Base-by-base conservation (phyloP, 2,113 vertebrate genomes). In the Mustela nigripes region DNA sequence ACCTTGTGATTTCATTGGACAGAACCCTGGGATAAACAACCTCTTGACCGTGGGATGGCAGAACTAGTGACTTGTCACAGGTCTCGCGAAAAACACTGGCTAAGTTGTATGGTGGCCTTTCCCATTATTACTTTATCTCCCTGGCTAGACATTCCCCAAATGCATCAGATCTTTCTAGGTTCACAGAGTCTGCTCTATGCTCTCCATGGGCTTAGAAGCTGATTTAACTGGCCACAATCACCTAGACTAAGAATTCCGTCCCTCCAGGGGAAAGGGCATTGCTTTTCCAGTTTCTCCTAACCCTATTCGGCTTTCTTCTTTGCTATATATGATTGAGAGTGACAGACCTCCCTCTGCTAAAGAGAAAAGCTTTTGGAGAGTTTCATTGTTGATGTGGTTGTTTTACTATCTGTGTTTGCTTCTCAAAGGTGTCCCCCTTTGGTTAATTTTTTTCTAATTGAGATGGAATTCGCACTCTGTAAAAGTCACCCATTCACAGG, bases 381-480 rank as follows among this genome's bases (percentile, higher is more conserved):
- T 84, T 96, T 60, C 19, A 0, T 60, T 73, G 56, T 48, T 93
- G 14, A 69, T 76, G 39, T 63, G 85, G 5, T 89, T 94, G 7
- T 21, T 92, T 89, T 94, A 95, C 67, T 63, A 85, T 89, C 60
- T 94, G 60, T 69, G 45, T 87, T 94, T 91, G 22, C 42, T 97
- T 93, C 91, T 42, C 50, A 86, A 83, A 28, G 28, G 62, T 67
- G 16, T 82, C 11, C 8, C 2, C 22, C 5, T 48, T 42, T 93
- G 11, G 42, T 79, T 97, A 91, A 31, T 94, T 85, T 76, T 95
- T 50, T 74, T 84, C 21, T 7, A 76, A 39, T 42, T 89, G 65
- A 82, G 62, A 79, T 76, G 16, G 69, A 84, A 91, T 88, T 91
- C 53, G 56, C 42, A 71, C 8, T 28, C 6, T 10, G 86, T 28